A percentile compares a stretch with the other conserved stretches of the same genome.
These are phyloP conservation scores for Pogonognathellus flavescens DNA, from an alignment of 1,140 invertebrate species.

Conservation along the genomic window DNA sequence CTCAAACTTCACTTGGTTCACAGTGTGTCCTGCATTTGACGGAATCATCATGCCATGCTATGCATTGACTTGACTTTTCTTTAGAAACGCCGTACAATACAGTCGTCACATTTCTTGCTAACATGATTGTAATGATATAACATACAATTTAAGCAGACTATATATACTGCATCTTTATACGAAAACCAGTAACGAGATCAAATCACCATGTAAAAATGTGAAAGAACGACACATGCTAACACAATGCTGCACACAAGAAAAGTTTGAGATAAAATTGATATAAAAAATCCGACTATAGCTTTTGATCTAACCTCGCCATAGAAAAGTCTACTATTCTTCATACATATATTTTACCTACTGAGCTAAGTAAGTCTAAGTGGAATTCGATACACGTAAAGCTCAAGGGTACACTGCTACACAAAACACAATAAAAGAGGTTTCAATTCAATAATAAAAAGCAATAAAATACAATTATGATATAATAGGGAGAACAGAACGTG, in stretches of 20 bases:
- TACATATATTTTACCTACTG: not conserved
- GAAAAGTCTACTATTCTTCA: not conserved
- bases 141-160: not conserved
- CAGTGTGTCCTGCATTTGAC: constrained; percentile 20
- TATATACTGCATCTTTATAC: constrained; percentile 10
- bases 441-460: constrained; percentile 37
- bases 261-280: not conserved
- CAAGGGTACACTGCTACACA: not conserved
- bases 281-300: constrained; percentile 29
- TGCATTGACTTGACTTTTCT: constrained; percentile 35
- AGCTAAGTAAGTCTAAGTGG: not conserved
- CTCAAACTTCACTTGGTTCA: constrained; percentile 37
- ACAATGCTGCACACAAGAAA: not conserved
- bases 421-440: constrained; percentile 5
- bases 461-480: constrained; percentile 50
- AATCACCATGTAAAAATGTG: too few species aligned
- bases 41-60: constrained; percentile 5
- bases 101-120: not conserved
- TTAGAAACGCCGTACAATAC: not conserved
- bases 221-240: not conserved
- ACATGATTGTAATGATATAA: too few species aligned
- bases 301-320: not conserved
- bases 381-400: constrained; percentile 16
- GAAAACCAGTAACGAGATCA: not conserved
- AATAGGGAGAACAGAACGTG: constrained; percentile 35